These are phyloP conservation scores for Hoplias malabaricus DNA, from an alignment of 2,113 vertebrate species.

Conservation along the genomic window DNA sequence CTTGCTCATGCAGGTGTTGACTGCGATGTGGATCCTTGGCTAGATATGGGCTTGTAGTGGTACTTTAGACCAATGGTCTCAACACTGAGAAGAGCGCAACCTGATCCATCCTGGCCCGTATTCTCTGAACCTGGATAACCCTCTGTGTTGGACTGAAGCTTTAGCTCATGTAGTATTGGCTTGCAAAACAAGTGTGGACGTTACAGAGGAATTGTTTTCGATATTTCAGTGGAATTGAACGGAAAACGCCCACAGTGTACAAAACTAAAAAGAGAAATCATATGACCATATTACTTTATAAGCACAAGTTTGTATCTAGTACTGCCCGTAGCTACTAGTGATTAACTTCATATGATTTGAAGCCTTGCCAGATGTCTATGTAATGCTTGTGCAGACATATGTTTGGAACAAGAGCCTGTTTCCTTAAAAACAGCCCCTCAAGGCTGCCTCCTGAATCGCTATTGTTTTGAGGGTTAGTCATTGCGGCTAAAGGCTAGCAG, in stretches of 20 bases:
- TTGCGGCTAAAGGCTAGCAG: not conserved
- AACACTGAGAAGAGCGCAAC: not conserved
- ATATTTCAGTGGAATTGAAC: not conserved
- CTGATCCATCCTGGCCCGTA: not conserved
- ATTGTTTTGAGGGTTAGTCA: not conserved
- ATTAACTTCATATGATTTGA: constrained; percentile 14
- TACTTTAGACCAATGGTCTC: too few species aligned
- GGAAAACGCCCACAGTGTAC: not conserved
- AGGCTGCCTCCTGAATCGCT: not conserved
- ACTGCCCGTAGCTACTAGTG: not conserved
- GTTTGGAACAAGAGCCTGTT: not conserved
- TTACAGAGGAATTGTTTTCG: not conserved
- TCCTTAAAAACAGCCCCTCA: not conserved
- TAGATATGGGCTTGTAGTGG: too few species aligned
- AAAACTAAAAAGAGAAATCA: not conserved
- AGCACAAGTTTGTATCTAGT: not conserved
- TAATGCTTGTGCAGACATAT: not conserved
- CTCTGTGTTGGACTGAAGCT: not conserved
- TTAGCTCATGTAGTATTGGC: not conserved
- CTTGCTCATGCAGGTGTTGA: not conserved
- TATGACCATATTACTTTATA: not conserved
- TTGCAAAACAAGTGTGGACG: not conserved
- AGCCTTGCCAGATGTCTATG: not conserved
- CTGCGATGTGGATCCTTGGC: not conserved
- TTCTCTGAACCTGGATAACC: not conserved